A percentile compares a stretch with the other conserved stretches of the same genome.
These are phyloP conservation scores for Athene cunicularia DNA, from an alignment of 2,113 vertebrate genomes.

Conservation along the genomic window DNA sequence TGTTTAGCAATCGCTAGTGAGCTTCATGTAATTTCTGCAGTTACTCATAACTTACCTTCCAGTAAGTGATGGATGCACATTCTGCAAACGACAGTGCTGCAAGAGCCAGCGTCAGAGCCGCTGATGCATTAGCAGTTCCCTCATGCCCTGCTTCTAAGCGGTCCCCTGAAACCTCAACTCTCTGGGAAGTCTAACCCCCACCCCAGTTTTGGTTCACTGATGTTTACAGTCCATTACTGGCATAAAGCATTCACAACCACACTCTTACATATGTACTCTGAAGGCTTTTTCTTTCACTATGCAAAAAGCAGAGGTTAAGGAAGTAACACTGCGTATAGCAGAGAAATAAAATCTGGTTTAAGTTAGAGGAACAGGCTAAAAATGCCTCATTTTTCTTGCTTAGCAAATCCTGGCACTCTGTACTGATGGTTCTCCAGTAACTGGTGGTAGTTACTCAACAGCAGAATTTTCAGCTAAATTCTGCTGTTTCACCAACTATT, in stretches of 20 bases:
- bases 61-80: fast-evolving
- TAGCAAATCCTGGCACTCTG: background rate
- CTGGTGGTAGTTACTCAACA: background rate
- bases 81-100: fast-evolving
- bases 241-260: background rate
- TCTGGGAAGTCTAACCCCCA: background rate
- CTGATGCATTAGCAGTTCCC: fast-evolving
- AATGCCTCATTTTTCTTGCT: background rate
- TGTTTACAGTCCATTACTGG: background rate
- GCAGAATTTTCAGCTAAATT: background rate
- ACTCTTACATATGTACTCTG: fast-evolving
- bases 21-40: background rate
- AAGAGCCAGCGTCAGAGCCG: background rate
- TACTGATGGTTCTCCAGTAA: background rate
- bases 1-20: background rate
- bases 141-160: fast-evolving
- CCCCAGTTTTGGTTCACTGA: background rate
- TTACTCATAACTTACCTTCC: background rate
- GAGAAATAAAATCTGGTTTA: background rate
- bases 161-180: background rate
- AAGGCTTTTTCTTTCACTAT: background rate
- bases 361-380: background rate
- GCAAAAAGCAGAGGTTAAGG: background rate
- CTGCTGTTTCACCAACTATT: background rate
- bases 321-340: background rate